A percentile compares a stretch with the other conserved stretches of the same genome.
Evolutionary conservation across 1,140 invertebrate species (phyloP).

Genomic region (Periplaneta americana): DNA sequence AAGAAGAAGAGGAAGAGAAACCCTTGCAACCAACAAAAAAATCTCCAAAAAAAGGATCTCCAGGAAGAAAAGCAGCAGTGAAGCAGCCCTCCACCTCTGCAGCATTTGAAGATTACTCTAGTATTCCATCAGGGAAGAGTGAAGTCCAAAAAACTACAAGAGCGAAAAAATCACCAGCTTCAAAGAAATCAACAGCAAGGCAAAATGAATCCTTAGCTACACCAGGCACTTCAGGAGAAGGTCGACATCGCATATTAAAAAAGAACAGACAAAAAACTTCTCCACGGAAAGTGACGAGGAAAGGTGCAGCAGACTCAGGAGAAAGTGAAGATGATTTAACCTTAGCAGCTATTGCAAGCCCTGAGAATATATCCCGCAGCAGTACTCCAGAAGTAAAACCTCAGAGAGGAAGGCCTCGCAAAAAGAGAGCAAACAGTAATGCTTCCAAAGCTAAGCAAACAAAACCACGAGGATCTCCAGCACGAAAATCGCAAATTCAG

Average conservation of each 20-base stretch:
- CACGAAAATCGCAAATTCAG: neutral
- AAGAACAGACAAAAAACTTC: neutral
- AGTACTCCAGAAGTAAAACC: neutral
- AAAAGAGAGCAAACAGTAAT: neutral
- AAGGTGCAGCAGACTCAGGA: neutral
- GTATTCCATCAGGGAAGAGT: neutral
- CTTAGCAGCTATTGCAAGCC: neutral
- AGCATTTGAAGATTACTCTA: neutral
- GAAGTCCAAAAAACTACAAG: neutral
- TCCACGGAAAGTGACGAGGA: neutral
- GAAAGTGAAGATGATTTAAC: neutral
- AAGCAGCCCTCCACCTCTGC: neutral
- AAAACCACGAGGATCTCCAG: neutral
- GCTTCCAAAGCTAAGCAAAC: neutral
- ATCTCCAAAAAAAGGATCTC: neutral
- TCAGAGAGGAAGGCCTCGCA: neutral
- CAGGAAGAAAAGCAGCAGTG: neutral
- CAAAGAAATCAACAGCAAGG: neutral
- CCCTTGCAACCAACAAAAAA: neutral
- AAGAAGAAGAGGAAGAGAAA: constrained; percentile 9
- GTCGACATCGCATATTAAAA: neutral
- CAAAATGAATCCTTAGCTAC: neutral
- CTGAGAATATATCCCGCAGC: neutral
- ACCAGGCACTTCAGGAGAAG: neutral
- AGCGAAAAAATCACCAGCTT: neutral